Evolutionary conservation across 2,888 invertebrate genomes (phyloP), one percentile per base, ranked within the genome.

Genomic region (Luperina nickerlii): DNA sequence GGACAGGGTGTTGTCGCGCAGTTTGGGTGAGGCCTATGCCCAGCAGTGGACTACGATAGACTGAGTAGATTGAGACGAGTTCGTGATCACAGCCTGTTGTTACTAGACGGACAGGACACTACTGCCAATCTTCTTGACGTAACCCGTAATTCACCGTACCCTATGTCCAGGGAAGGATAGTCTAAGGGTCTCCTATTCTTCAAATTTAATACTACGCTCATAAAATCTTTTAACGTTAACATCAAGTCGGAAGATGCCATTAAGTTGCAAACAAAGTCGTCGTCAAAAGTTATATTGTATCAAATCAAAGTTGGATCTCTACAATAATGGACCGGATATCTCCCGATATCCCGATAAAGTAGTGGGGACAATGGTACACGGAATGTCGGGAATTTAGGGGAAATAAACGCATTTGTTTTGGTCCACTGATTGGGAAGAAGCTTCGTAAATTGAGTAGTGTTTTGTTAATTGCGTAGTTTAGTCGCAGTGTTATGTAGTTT

Each of bases 231-330:
- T 62, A 76, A n/a, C 62, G 76, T 48, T 48, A 48, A 62, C 60
- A 62, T 76, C 48, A n/a, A 48, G n/a, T 62, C 89, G 83, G 84
- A 91, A 92, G 90, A 92, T 90, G 86, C 90, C 88, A 91, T 90
- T 92, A 94, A 94, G 92, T 94, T 94, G 90, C 91, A 92, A 94
- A 94, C 94, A 93, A 92, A 94, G 91, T 94, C 92, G 92, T 90
- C 90, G 92, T 83, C 94, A 91, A 90, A 95, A 96, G 91, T 94
- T 94, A 93, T 93, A 93, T 90, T 91, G 93, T 95, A 96, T 95
- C 95, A 93, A 96, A 97, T 96, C 96, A 95, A 97, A 96, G 93
- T 96, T 96, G 95, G 94, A 95, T 94, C 94, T 93, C 90, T 86
- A 92, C 94, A 93, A 95, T 96, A 96, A 96, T 95, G 92, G 94